Evolutionary conservation across 2,113 vertebrate species (phyloP).

Genomic region (Perca flavescens): DNA sequence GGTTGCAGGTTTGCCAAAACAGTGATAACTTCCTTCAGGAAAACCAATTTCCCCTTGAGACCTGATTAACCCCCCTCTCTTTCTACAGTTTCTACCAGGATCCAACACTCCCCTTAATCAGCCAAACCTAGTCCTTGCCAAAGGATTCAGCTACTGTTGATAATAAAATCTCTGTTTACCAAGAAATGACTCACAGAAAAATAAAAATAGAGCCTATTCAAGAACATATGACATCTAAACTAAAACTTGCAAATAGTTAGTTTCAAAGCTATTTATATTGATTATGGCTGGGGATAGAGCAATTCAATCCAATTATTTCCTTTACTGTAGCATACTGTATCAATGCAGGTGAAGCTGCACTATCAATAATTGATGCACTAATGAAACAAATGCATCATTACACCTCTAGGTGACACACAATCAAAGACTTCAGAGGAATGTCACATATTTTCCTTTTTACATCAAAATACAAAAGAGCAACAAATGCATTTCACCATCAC

Average conservation of each 20-base stretch:
- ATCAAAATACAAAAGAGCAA: slow-evolving; percentile 14
- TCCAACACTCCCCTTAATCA: slow-evolving; percentile 5
- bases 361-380: slow-evolving; percentile 36
- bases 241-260: not conserved
- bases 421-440: slow-evolving; percentile 29
- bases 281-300: not conserved
- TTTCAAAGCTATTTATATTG: not conserved
- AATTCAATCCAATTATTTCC: not conserved
- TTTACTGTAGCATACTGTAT: not conserved
- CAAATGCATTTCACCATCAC: slow-evolving; percentile 20
- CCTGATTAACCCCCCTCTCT: not conserved
- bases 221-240: not conserved
- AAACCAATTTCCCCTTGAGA: not conserved
- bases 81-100: not conserved
- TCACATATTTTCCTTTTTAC: not conserved
- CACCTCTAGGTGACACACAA: not conserved
- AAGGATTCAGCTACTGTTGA: not conserved
- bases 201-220: not conserved
- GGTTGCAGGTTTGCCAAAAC: not conserved
- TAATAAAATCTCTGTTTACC: not conserved
- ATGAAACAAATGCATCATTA: slow-evolving; percentile 20
- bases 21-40: not conserved
- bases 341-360: slow-evolving; percentile 17
- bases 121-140: not conserved
- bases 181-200: not conserved